Base-by-base conservation (phyloP, 2,113 vertebrate species). In the Epinephelus lanceolatus region DNA sequence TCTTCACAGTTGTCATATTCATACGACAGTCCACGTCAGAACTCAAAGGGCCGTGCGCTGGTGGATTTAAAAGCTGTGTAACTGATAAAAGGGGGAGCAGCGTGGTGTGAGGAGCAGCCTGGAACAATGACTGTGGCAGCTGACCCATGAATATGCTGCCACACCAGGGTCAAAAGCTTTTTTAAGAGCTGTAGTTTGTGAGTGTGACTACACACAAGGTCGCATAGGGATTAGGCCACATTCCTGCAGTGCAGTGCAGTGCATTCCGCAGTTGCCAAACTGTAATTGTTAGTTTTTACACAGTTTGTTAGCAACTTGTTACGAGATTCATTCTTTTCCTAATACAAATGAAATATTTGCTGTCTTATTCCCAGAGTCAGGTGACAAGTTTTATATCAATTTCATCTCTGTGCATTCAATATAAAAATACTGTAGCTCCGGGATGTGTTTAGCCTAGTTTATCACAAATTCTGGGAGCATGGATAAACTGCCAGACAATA, bases 121-220 rank as follows among this genome's bases (percentile, higher is more conserved):
- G 70, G 70, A 70, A 76, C 88, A 68, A 72, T 0, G 67, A 63
- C 75, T 49, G 47, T 17, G 15, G 52, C 77, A 5, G 82, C 79
- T 80, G 87, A 86, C 76, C 62, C 66, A 6, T 61, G 72, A 73
- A 56, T 56, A 65, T 4, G 11, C 68, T 3, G 57, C 69, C n/a
- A 55, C 30, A 33, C 18, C 0, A 2, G 59, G 52, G 61, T 75
- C 55, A 81, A 52, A 55, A 11, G 71, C 47, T 52, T 42, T 75
- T 72, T 62, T 72, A 69, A 68, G 23, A 59, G 47, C 42, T 12
- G 40, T 4, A 23, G 23, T 74, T 45, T 76, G 52, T 81, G 74
- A 5, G 51, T 61, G 30, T 12, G 9, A 18, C 52, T n/a, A 14
- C 69, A 78, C 19, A 37, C 19, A 37, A 67, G 33, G 37, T 72